Base-by-base conservation (phyloP, 2,888 invertebrate genomes). In the Eristalis tenax region DNA sequence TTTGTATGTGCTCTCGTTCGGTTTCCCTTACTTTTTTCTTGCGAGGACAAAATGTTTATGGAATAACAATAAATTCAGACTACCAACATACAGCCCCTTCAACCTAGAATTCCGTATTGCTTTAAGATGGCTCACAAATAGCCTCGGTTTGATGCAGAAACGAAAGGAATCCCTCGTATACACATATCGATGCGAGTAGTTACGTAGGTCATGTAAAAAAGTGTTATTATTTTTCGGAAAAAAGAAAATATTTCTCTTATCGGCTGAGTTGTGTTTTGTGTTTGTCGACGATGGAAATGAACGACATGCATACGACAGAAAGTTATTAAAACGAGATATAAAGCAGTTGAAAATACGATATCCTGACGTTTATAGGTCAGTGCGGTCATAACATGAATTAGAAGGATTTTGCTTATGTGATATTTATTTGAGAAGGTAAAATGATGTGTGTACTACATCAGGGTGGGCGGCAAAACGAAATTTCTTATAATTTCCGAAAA, bases 121-220 rank as follows among this genome's bases (percentile, higher is more conserved):
- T 63, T 82, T 75, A 56, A 66, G 69, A 40, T 59, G 59, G 56
- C 43, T 13, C 35, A 18, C 13, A 28, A 35, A 26, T 23, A 38
- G 38, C 18, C 35, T 38, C 22, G 64, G 26, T 50, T 43, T 26
- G 40, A 56, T 40, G 23, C 3, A n/a, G 56, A 61, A 73, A 63
- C 22, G 63, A 35, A 18, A 18, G 8, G 18, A 38, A 40, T 61
- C 73, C 18, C 28, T 73, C 43, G 61, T 56, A 69, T 87, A 79
- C 50, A 50, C 79, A 86, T 61, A 83, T 83, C 79, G 79, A 79
- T 32, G 32, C 32, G 32, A 32, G 32, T 83, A 83, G 87, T 87
- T 87, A 83, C 87, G 87, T 87, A 87, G 87, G 83, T 83, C 87
- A 83, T 83, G 83, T 83, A 85, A 73, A 68, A 68, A 81, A 74